A percentile compares a stretch with the other conserved stretches of the same genome.
Conservation (phyloP, 2,888 invertebrate species). For the Ophion obscuratus region DNA sequence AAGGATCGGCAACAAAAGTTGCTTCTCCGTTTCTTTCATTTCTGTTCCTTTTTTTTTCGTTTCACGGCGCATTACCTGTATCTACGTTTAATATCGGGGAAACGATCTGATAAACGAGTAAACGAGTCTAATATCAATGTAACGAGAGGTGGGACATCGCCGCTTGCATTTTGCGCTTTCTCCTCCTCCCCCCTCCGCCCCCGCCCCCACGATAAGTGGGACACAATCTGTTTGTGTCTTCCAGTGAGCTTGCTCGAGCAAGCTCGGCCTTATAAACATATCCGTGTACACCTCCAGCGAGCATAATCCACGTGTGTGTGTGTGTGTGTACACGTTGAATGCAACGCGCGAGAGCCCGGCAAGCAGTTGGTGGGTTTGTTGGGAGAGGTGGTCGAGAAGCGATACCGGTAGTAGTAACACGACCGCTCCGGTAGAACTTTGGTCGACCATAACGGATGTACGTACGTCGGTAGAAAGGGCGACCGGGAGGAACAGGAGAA, state of each 20-base stretch:
- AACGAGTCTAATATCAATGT: slow-evolving; percentile 25
- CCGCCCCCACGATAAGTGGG: slow-evolving; percentile 56
- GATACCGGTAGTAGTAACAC: slow-evolving; percentile 72
- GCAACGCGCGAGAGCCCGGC: slow-evolving; percentile 56
- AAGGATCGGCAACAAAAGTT: neutral
- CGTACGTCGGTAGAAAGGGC: slow-evolving; percentile 56
- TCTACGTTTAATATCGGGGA: slow-evolving; percentile 11
- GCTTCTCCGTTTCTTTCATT: neutral
- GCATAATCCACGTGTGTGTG: neutral
- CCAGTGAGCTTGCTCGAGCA: slow-evolving; percentile 20
- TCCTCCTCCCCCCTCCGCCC: neutral
- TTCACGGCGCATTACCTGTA: neutral
- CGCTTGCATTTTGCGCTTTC: slow-evolving; percentile 16
- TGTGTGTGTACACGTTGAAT: neutral
- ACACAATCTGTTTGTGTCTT: slow-evolving; percentile 63
- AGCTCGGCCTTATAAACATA: slow-evolving; percentile 38
- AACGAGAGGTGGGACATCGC: slow-evolving; percentile 27
- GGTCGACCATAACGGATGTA: slow-evolving; percentile 73
- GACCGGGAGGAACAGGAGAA: slow-evolving; percentile 18
- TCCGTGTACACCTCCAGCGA: neutral
- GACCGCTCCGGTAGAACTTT: slow-evolving; percentile 70
- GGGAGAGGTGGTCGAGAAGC: slow-evolving; percentile 62
- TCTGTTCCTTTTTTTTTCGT: neutral
- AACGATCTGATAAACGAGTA: slow-evolving; percentile 35
- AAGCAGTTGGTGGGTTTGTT: slow-evolving; percentile 51